A percentile compares a stretch with the other conserved stretches of the same genome.
phyloP scores from a whole-genome alignment of 2,888 invertebrate species.

The Leptinotarsa haldemani region DNA sequence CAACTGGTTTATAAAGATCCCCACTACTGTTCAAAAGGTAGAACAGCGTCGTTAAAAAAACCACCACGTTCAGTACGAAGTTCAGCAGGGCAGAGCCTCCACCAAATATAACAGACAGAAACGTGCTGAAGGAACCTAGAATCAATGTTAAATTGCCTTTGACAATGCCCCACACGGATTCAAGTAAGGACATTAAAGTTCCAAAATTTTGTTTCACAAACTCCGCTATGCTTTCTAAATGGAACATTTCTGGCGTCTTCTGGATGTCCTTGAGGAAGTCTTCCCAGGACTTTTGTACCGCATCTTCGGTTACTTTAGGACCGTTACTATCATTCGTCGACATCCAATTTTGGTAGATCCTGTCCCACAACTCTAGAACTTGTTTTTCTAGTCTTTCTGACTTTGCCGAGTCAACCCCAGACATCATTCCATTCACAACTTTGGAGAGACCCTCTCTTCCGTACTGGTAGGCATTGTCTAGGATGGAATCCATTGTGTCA shows the following conservation, averaged over 20 bases:
- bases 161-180: slow-evolving; percentile 89
- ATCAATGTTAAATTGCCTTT: slow-evolving; percentile 91
- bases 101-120: slow-evolving; percentile 86
- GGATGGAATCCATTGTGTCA: slow-evolving; percentile 87
- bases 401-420: slow-evolving; percentile 83
- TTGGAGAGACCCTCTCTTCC: slow-evolving; percentile 92
- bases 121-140: slow-evolving; percentile 86
- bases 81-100: slow-evolving; percentile 92
- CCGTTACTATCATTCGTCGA: slow-evolving; percentile 75
- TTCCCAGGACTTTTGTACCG: slow-evolving; percentile 80
- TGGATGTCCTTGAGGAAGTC: slow-evolving; percentile 77
- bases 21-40: slow-evolving; percentile 91
- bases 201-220: slow-evolving; percentile 93
- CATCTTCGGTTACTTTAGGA: slow-evolving; percentile 79
- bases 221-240: slow-evolving; percentile 78
- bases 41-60: slow-evolving; percentile 96
- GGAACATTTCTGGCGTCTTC: slow-evolving; percentile 81
- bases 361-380: slow-evolving; percentile 92
- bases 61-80: slow-evolving; percentile 87
- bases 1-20: slow-evolving; percentile 91
- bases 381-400: slow-evolving; percentile 87
- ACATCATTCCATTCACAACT: slow-evolving; percentile 83
- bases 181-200: slow-evolving; percentile 86
- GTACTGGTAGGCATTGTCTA: slow-evolving; percentile 93
- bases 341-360: slow-evolving; percentile 93